A percentile compares a stretch with the other conserved stretches of the same genome.
These are phyloP conservation scores for Cheirogaleus major DNA, from an alignment of 2,797 vertebrate genomes.

Conservation along the genomic window DNA sequence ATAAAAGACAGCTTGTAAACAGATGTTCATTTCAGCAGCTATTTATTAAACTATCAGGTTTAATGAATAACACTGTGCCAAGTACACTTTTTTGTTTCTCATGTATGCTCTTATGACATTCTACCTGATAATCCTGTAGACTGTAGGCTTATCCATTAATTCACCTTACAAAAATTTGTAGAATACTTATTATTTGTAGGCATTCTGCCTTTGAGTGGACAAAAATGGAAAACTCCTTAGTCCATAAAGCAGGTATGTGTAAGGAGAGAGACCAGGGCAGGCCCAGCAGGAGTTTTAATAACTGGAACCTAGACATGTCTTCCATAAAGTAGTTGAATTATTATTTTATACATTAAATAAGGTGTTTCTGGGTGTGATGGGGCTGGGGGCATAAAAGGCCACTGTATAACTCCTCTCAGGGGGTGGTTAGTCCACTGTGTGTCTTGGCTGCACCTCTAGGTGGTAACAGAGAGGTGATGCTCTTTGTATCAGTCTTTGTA, in stretches of 20 bases:
- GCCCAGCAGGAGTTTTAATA: not conserved
- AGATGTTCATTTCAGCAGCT: constrained; percentile 12
- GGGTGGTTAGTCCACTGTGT: rapidly evolving
- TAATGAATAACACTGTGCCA: not conserved
- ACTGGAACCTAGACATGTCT: not conserved
- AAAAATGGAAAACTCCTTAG: not conserved
- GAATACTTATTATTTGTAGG: not conserved
- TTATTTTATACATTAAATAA: not conserved
- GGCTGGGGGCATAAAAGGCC: not conserved
- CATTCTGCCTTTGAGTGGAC: not conserved
- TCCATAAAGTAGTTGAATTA: not conserved
- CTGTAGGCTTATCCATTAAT: not conserved
- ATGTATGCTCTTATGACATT: not conserved
- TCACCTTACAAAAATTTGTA: not conserved
- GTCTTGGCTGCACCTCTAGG: not conserved
- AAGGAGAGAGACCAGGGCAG: not conserved
- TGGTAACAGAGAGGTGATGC: rapidly evolving
- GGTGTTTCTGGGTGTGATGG: not conserved
- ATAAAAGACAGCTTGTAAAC: constrained; percentile 44
- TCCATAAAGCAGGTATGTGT: not conserved
- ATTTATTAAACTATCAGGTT: constrained; percentile 14
- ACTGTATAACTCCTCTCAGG: not conserved
- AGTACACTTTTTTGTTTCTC: not conserved
- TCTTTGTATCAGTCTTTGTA: not conserved
- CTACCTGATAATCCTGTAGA: not conserved